phyloP scores from a whole-genome alignment of 2,113 vertebrate species.

The Cheirogaleus medius region DNA sequence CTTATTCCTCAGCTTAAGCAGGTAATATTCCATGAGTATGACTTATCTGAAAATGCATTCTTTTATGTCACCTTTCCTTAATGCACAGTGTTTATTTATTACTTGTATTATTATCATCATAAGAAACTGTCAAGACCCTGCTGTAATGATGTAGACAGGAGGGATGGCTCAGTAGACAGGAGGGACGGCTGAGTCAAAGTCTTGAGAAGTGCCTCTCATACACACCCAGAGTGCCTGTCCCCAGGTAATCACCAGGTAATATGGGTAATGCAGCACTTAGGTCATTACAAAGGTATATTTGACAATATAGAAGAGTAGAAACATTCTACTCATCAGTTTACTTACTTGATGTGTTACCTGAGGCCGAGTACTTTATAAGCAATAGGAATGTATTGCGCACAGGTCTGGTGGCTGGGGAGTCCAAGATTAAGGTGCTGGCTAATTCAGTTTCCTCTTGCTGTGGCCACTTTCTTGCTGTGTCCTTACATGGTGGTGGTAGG shows the following conservation, averaged over 20 bases:
- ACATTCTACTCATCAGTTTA: not conserved
- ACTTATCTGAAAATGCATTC: not conserved
- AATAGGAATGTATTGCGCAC: not conserved
- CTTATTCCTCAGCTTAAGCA: not conserved
- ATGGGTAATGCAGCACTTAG: not conserved
- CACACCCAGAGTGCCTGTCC: accelerated
- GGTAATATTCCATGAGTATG: not conserved
- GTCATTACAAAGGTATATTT: not conserved
- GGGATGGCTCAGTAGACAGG: not conserved
- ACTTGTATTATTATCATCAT: not conserved
- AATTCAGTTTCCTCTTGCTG: not conserved
- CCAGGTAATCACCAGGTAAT: not conserved
- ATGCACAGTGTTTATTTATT: not conserved
- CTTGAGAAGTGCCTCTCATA: not conserved
- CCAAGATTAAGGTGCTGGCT: not conserved
- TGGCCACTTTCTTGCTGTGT: not conserved
- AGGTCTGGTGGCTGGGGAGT: not conserved
- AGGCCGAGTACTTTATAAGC: not conserved
- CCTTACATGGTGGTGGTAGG: not conserved
- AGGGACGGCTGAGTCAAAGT: not conserved
- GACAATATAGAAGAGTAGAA: not conserved
- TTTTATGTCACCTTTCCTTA: not conserved
- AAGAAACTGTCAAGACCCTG: not conserved
- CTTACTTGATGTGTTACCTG: not conserved
- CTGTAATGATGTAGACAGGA: not conserved